Percentiles rank a stretch among this genome's conserved stretches.
Conservation (phyloP, 2,113 vertebrate genomes). For the Anolis carolinensis region DNA sequence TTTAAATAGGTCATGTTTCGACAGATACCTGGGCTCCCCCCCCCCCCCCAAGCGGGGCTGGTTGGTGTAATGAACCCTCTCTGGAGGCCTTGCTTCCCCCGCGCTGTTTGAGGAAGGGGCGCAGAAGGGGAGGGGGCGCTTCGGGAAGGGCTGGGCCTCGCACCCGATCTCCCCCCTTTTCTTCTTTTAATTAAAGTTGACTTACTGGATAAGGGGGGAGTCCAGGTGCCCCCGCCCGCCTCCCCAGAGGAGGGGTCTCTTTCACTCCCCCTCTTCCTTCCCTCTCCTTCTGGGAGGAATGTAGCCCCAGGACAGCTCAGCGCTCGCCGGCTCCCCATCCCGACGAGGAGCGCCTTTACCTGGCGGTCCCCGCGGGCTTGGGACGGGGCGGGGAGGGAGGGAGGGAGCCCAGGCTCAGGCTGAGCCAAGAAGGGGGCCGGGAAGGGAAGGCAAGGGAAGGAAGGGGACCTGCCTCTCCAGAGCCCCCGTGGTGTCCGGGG, state of each 20-base stretch:
- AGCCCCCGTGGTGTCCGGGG: no score
- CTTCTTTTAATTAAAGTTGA: slow-evolving; percentile 64
- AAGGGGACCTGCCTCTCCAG: no score
- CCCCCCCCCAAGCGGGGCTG: slow-evolving; percentile 16
- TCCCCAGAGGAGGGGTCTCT: background rate
- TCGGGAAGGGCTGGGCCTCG: slow-evolving; percentile 9
- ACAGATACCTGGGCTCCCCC: slow-evolving; percentile 72
- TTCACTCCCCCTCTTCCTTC: background rate
- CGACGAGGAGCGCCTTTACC: slow-evolving; percentile 10
- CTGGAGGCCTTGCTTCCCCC: slow-evolving; percentile 46
- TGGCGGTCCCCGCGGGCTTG: background rate
- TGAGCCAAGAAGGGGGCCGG: no score
- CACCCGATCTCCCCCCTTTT: slow-evolving; percentile 40
- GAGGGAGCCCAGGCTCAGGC: no score
- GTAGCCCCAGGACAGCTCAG: slow-evolving; percentile 19
- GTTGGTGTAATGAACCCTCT: slow-evolving; percentile 62
- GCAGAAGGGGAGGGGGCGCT: slow-evolving; percentile 52
- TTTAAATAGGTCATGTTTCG: slow-evolving; percentile 77
- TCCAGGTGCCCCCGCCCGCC: background rate
- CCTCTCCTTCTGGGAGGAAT: slow-evolving; percentile 1
- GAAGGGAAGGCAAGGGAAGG: background rate
- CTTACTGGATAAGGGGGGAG: slow-evolving; percentile 49
- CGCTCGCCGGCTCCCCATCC: slow-evolving; percentile 19
- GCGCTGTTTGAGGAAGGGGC: slow-evolving; percentile 64
- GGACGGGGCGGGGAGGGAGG: background rate